Conservation (phyloP, 2,888 invertebrate genomes). For the Xanthia icteritia region DNA sequence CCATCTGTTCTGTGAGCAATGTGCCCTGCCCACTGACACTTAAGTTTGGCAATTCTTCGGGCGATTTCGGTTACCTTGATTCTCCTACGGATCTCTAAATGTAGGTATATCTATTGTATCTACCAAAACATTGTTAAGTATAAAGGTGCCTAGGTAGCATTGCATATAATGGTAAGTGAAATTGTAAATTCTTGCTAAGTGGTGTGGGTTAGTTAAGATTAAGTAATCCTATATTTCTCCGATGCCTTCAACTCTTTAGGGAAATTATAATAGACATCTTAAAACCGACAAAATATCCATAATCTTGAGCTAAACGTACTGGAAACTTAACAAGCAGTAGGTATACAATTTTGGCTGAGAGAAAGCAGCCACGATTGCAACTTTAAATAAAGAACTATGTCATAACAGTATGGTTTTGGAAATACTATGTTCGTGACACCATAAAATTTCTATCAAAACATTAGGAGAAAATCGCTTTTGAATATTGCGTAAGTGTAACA, state of each 20-base stretch:
- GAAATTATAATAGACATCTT: slow-evolving; percentile 10
- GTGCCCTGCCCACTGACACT: too few relatives aligned
- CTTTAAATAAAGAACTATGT: neutral
- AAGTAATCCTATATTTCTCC: neutral
- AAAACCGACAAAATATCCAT: neutral
- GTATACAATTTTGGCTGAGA: neutral
- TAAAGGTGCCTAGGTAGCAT: neutral
- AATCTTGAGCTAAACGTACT: neutral
- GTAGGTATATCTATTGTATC: too few relatives aligned
- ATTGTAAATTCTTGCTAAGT: neutral
- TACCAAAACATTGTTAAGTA: neutral
- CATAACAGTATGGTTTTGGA: neutral
- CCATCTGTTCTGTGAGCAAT: too few relatives aligned
- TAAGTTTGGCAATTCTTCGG: too few relatives aligned
- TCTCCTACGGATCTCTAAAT: too few relatives aligned
- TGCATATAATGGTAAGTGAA: neutral
- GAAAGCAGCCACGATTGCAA: neutral
- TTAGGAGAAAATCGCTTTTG: neutral
- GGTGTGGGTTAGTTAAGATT: neutral
- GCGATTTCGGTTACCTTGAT: too few relatives aligned
- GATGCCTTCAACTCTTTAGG: neutral
- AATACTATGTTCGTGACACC: neutral
- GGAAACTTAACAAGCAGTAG: neutral
- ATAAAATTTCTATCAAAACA: too few relatives aligned
- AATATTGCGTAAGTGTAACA: neutral